These are phyloP conservation scores for Amiota mariae DNA, from an alignment of 2,888 invertebrate species.

Conservation along the genomic window DNA sequence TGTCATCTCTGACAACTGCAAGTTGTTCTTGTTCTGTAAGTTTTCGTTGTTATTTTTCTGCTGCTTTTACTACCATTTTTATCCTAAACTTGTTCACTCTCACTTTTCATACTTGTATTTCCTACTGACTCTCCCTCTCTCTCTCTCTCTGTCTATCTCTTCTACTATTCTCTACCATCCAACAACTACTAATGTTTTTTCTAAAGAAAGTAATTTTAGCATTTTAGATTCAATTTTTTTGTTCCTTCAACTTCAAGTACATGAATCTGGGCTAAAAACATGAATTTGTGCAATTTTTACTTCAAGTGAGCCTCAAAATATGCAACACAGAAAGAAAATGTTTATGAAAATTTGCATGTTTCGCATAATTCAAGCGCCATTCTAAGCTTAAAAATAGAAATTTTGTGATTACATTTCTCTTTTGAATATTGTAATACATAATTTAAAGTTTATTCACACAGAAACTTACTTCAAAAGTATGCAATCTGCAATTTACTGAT, in stretches of 20 bases:
- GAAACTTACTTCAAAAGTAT: no score
- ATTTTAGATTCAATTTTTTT: not conserved
- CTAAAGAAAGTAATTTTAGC: not conserved
- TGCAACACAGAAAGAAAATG: not conserved
- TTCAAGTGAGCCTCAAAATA: not conserved
- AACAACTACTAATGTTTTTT: no score
- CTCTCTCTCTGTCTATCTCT: constrained; percentile 35
- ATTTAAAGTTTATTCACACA: no score
- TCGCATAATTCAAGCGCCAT: no score
- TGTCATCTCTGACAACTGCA: constrained; percentile 34
- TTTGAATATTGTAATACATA: no score
- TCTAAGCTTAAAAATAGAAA: no score
- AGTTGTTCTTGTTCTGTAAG: constrained; percentile 4
- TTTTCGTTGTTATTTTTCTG: constrained; percentile 23
- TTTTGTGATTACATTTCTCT: no score
- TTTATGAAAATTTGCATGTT: no score
- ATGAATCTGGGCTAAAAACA: constrained; percentile 16
- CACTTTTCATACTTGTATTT: constrained; percentile 1
- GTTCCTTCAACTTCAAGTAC: not conserved
- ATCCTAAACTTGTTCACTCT: constrained; percentile 51
- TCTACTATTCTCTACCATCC: not conserved
- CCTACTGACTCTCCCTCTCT: constrained; percentile 38
- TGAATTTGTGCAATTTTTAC: not conserved
- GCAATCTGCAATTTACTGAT: no score
- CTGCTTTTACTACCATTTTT: constrained; percentile 42